A percentile compares a stretch with the other conserved stretches of the same genome.
These are phyloP conservation scores for human DNA, from an alignment of 2,113 vertebrate genomes.

Conservation along the genomic window GRCh38 chr2:76971501-76972000, in stretches of 20 bases:
- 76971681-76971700: background rate
- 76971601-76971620: background rate
- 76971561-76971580: background rate
- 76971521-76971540: background rate
- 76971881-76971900: background rate
- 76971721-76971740: background rate
- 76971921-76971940: background rate
- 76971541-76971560: background rate
- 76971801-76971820: fast-evolving
- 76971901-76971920: conserved; percentile 43
- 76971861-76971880: background rate
- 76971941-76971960: background rate
- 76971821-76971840: background rate
- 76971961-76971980: background rate
- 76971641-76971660: background rate
- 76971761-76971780: background rate
- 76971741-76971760: background rate
- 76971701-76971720: background rate
- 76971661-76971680: background rate
- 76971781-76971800: background rate
- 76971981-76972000: background rate
- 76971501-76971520: background rate
- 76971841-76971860: background rate
- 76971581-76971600: background rate
- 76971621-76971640: background rate